Conservation (phyloP, 2,113 vertebrate species). For the Ophiodon elongatus region DNA sequence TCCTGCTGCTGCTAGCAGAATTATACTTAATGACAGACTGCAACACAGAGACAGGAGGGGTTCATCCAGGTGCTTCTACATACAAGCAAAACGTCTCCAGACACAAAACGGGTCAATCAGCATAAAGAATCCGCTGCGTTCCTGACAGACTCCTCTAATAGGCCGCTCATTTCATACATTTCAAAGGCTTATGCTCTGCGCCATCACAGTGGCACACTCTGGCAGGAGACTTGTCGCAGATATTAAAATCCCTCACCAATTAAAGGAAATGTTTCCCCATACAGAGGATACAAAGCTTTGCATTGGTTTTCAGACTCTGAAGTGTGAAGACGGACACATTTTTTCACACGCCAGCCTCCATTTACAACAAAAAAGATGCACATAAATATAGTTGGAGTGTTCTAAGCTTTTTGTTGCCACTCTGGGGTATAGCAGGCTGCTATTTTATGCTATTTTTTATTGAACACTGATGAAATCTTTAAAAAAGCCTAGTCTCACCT, state of each 20-base stretch:
- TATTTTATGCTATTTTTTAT: not conserved
- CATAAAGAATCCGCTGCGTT: not conserved
- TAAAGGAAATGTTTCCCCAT: not conserved
- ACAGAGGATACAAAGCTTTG: slow-evolving; percentile 5
- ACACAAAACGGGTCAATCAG: not conserved
- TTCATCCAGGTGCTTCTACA: not conserved
- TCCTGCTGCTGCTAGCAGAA: slow-evolving; percentile 15
- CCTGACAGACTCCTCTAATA: not conserved
- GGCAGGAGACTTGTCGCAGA: not conserved
- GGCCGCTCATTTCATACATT: slow-evolving; percentile 2
- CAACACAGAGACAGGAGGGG: not conserved
- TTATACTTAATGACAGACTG: slow-evolving; percentile 16
- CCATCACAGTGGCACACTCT: not conserved
- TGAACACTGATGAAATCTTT: not conserved
- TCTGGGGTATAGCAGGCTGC: not conserved
- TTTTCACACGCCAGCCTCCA: slow-evolving; percentile 8
- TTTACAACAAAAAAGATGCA: not conserved
- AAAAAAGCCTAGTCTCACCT: not conserved
- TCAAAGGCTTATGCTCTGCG: not conserved
- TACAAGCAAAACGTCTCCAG: not conserved
- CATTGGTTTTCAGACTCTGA: slow-evolving; percentile 11
- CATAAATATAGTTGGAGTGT: not conserved
- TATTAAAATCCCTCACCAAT: not conserved
- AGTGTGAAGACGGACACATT: slow-evolving; percentile 14
- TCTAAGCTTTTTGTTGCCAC: not conserved